phyloP scores from a whole-genome alignment of 2,797 vertebrate genomes.

The Morelia viridis region DNA sequence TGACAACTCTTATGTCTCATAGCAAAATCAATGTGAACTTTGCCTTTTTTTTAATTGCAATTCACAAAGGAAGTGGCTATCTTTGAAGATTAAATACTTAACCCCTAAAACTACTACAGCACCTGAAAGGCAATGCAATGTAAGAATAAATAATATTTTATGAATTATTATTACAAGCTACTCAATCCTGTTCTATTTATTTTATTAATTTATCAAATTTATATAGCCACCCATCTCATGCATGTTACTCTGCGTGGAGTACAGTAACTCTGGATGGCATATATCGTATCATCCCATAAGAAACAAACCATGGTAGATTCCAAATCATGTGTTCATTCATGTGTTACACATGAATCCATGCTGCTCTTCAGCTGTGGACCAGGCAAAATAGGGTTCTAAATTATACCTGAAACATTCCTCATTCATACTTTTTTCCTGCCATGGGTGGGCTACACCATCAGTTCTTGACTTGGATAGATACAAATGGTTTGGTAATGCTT shows the following conservation, averaged over 20 bases:
- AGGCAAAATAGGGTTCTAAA: not conserved
- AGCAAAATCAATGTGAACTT: not conserved
- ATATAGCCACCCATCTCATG: too few species aligned
- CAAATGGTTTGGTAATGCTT: not conserved
- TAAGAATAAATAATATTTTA: not conserved
- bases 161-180: not conserved
- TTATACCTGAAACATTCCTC: too few species aligned
- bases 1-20: constrained; percentile 6
- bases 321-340: too few species aligned
- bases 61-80: not conserved
- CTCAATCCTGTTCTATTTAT: not conserved
- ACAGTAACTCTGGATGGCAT: too few species aligned
- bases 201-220: too few species aligned
- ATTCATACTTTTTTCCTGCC: too few species aligned
- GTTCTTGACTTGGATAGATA: not conserved
- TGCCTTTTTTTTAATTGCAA: not conserved
- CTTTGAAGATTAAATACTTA: not conserved
- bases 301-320: too few species aligned
- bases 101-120: not conserved
- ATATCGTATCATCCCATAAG: not conserved
- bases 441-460: too few species aligned
- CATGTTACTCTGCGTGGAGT: too few species aligned
- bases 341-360: not conserved
- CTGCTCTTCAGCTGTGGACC: not conserved
- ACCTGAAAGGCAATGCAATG: not conserved